These are phyloP conservation scores for Calvadosia cruxmelitensis DNA, from an alignment of 30 jellyfish, hydroid and myxozoan species.

Conservation along the genomic window DNA sequence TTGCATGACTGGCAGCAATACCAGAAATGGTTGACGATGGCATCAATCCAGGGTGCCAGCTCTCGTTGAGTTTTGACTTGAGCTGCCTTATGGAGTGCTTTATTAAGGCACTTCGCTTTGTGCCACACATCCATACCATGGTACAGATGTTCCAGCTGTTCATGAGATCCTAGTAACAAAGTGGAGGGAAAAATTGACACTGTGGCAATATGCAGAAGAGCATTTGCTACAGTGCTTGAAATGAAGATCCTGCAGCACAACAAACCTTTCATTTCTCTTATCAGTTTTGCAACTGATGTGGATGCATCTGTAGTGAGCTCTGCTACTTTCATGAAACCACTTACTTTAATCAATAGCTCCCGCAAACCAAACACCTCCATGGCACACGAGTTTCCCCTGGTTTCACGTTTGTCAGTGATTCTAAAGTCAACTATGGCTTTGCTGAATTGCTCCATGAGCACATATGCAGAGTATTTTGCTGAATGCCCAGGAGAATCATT, in stretches of 20 bases:
- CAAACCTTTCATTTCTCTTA: slow-evolving; percentile 12
- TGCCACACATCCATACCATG: slow-evolving; percentile 10
- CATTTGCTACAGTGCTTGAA: too few relatives aligned
- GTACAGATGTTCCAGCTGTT: slow-evolving; percentile 2
- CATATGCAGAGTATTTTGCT: slow-evolving; percentile 19
- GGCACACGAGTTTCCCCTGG: slow-evolving; percentile 12
- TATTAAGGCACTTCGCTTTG: too few relatives aligned
- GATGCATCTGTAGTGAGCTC: slow-evolving; percentile 28
- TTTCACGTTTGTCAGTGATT: slow-evolving; percentile 7
- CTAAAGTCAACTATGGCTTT: slow-evolving; percentile 11
- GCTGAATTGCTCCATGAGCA: slow-evolving; percentile 17
- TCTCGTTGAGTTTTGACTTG: not conserved
- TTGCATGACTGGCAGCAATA: slow-evolving; percentile 4
- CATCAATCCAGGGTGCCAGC: slow-evolving; percentile 11
- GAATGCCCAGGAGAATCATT: slow-evolving; percentile 25
- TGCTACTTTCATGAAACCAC: not conserved
- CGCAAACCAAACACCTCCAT: slow-evolving; percentile 19
- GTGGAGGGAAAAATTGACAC: too few relatives aligned
- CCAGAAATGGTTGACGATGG: slow-evolving; percentile 9
- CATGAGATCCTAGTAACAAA: too few relatives aligned
- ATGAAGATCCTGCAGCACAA: too few relatives aligned
- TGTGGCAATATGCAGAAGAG: too few relatives aligned
- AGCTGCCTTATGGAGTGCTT: not conserved
- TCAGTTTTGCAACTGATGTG: slow-evolving; percentile 10
- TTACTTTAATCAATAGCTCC: not conserved